Base-by-base conservation (phyloP, 2,797 vertebrate genomes). In the Mus minutoides region DNA sequence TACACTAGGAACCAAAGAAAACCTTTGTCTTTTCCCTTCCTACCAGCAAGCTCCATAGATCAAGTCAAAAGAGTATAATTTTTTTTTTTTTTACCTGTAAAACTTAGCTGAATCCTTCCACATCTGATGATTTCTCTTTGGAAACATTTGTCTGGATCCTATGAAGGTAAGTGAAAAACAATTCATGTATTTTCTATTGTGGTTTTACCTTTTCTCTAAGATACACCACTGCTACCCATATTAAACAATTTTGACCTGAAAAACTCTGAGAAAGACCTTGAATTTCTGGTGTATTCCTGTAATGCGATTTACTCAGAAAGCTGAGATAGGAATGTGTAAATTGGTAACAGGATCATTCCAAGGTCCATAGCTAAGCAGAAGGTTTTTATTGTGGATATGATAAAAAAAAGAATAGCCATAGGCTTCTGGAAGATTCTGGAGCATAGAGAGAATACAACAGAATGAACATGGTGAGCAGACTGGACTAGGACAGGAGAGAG, bases 201-300 rank as follows among this genome's bases (percentile, higher is more conserved):
- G 16, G 14, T 29, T 37, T n/a, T 40, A 89, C 11, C 31, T 49
- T 90, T 16, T 1, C 2, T 7, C 3, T 84, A 71, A 87, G 37
- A 29, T 78, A 60, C 58, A 10, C 58, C 24, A 76, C 1, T 0
- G 29, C 29, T 56, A 82, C 60, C n/a, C n/a, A 40, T 16, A 56
- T 46, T 43, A 49, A 77, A 77, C 73, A 76, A 76, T 26, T 56
- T 0, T 71, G 37, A 92, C 90, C 34, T 77, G 58, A 58, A 56
- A 90, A 90, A 88, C 64, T n/a, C 67, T 40, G 71, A 89, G 62
- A 37, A 79, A 40, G 34, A 67, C 34, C 34, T 90, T 34, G 34
- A n/a, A 37, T 37, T 52, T 16, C 8, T 21, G 56, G 7, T 22
- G 4, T 67, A 71, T 54, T 16, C 1, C 43, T 67, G 4, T 52